Evolutionary conservation across 2,113 vertebrate genomes (phyloP).

Genomic region (Macaca mulatta): DNA sequence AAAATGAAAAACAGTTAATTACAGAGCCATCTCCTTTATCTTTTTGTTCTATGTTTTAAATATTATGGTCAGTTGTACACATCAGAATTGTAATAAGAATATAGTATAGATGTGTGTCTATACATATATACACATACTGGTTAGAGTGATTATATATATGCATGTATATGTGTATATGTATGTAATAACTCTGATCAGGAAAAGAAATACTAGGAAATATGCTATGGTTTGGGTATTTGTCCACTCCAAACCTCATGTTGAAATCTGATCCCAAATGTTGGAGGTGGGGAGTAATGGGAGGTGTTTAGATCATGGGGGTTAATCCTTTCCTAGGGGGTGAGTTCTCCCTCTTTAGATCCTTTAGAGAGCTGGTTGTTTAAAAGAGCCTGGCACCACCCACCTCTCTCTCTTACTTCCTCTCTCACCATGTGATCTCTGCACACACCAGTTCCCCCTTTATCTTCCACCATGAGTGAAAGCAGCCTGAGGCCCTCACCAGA

Average conservation of each 20-base stretch:
- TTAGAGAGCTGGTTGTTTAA: neutral
- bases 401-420: neutral
- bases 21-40: neutral
- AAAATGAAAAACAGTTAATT: conserved; percentile 27
- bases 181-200: neutral
- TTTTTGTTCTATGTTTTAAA: conserved; percentile 7
- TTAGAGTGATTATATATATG: neutral
- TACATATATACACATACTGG: neutral
- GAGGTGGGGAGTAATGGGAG: neutral
- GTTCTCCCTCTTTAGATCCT: neutral
- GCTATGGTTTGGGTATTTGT: neutral
- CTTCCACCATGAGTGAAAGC: neutral
- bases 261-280: neutral
- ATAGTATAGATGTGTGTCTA: neutral
- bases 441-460: too few relatives aligned
- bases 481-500: neutral
- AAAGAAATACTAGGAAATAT: neutral
- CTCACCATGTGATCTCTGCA: neutral
- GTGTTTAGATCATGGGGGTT: neutral
- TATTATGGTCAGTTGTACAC: neutral
- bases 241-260: neutral
- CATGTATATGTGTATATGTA: neutral
- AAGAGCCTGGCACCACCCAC: neutral
- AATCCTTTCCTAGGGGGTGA: neutral
- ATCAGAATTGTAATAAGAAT: too few relatives aligned